Conservation (phyloP, 2,113 vertebrate genomes). For the Sapayoa aenigma region DNA sequence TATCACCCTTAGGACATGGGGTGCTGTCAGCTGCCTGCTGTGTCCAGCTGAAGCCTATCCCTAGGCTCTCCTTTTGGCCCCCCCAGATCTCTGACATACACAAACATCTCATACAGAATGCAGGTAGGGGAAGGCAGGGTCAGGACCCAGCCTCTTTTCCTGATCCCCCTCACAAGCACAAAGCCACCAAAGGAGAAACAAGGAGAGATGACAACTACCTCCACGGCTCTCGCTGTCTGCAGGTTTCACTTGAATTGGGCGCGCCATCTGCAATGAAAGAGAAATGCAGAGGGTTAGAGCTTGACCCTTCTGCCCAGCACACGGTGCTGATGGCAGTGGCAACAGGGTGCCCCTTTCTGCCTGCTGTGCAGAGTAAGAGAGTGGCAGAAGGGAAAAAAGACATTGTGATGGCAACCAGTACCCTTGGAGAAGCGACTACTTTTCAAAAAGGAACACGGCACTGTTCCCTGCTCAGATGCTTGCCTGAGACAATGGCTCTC, state of each 20-base stretch:
- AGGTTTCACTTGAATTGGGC: constrained; percentile 85
- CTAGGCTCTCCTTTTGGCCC: neutral
- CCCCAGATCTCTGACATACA: neutral
- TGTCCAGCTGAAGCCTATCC: neutral
- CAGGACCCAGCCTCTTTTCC: neutral
- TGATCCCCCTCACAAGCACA: neutral
- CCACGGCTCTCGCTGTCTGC: constrained; percentile 98
- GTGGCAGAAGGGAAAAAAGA: neutral
- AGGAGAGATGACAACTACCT: constrained; percentile 84
- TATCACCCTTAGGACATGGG: neutral
- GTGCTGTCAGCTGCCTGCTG: neutral
- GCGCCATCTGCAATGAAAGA: constrained; percentile 76
- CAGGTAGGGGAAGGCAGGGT: neutral
- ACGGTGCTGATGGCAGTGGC: neutral
- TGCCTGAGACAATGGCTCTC: neutral
- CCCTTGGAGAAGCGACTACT: neutral
- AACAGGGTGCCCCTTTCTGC: neutral
- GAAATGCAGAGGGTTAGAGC: constrained; percentile 27
- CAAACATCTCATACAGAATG: neutral
- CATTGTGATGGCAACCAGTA: neutral
- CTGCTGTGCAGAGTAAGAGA: neutral
- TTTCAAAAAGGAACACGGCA: neutral
- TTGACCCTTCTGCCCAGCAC: neutral
- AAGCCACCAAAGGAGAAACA: constrained; percentile 7
- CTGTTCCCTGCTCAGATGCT: neutral